Conservation (phyloP, 2,888 invertebrate species). For the Bimastos eiseni region DNA sequence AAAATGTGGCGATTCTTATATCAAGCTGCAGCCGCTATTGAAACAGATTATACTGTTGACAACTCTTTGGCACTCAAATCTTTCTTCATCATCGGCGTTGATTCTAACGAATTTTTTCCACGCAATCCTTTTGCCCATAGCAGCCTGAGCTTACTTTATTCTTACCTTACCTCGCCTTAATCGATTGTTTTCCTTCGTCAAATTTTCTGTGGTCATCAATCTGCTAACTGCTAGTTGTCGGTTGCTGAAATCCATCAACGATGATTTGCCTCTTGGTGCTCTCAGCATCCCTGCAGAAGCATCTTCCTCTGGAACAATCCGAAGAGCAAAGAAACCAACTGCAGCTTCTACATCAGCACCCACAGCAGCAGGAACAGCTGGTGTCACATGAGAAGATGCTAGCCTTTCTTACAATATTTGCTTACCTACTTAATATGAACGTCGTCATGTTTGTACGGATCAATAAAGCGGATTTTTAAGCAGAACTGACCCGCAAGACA, state of each 20-base stretch:
- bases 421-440: slow-evolving; percentile 13
- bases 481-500: not conserved
- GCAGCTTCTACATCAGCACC: not conserved
- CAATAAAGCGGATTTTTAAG: not conserved
- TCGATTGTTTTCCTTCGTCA: not conserved
- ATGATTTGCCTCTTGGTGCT: not conserved
- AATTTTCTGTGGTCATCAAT: not conserved
- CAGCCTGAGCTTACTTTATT: not conserved
- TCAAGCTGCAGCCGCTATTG: too few species aligned
- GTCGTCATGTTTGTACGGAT: not conserved
- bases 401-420: not conserved
- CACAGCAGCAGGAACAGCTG: not conserved
- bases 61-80: too few species aligned
- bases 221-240: not conserved
- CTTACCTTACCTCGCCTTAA: not conserved
- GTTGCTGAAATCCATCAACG: too few species aligned
- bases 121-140: too few species aligned
- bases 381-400: not conserved
- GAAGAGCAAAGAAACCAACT: not conserved
- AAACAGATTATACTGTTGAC: too few species aligned
- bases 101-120: too few species aligned
- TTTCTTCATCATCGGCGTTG: too few species aligned
- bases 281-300: not conserved
- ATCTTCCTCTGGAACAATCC: not conserved
- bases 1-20: too few species aligned